Conservation (phyloP, 2,888 invertebrate genomes). For the Nymphalis polychloros region DNA sequence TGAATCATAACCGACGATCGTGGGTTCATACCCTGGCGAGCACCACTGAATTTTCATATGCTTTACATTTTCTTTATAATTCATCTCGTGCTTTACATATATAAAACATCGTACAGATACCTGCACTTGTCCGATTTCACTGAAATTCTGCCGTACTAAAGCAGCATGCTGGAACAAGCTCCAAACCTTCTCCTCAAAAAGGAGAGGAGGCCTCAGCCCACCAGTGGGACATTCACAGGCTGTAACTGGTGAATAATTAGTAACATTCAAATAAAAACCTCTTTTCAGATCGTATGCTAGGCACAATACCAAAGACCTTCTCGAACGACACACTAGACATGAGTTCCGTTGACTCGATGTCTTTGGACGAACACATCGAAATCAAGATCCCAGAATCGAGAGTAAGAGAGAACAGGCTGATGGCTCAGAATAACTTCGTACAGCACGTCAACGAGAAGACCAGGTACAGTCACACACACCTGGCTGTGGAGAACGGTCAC, state of each 20-base stretch:
- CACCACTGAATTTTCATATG: no score
- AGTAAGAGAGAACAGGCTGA: conserved; percentile 73
- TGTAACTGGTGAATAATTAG: background rate
- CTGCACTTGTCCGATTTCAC: no score
- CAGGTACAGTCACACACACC: conserved; percentile 66
- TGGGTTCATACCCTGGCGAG: no score
- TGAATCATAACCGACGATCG: no score
- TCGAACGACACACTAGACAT: conserved; percentile 83
- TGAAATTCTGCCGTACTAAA: no score
- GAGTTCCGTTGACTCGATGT: conserved; percentile 84
- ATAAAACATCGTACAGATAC: no score
- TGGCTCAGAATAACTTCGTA: conserved; percentile 76
- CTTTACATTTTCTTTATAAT: no score
- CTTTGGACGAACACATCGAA: conserved; percentile 82
- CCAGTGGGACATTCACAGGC: no score
- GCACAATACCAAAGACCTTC: conserved; percentile 77
- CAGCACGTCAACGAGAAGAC: conserved; percentile 73
- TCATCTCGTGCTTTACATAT: no score
- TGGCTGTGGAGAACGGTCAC: conserved; percentile 66
- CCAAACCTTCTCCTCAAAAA: no score
- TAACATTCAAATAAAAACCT: background rate
- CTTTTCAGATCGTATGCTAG: conserved; percentile 73
- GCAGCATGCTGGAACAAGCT: no score
- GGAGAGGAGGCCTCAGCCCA: no score
- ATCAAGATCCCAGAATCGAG: conserved; percentile 80